Evolutionary conservation across 2,888 invertebrate species (phyloP).

Genomic region (Steinernema carpocapsae): DNA sequence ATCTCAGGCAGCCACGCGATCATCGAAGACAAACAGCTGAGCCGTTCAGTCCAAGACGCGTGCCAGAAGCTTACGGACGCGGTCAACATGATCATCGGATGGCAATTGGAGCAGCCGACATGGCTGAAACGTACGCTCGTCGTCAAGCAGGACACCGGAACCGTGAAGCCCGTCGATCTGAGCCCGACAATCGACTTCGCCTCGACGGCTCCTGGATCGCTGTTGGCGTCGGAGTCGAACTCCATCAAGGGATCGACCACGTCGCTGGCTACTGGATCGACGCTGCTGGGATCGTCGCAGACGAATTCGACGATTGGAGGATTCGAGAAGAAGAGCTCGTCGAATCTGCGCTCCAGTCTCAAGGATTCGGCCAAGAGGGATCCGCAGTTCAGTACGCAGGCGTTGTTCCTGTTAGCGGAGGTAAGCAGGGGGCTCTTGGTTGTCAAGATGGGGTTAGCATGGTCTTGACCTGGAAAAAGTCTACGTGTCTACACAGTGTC

Average conservation of each 20-base stretch:
- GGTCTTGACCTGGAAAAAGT: too few species aligned
- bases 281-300: background rate
- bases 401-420: conserved; percentile 80
- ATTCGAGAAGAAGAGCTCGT: conserved; percentile 56
- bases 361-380: conserved; percentile 62
- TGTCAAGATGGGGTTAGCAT: too few species aligned
- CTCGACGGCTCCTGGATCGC: conserved; percentile 28
- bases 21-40: conserved; percentile 76
- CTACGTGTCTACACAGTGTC: too few species aligned
- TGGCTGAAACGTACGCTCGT: conserved; percentile 75
- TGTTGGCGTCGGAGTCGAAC: conserved; percentile 46
- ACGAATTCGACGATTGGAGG: conserved; percentile 12
- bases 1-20: conserved; percentile 71
- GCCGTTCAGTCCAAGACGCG: conserved; percentile 70
- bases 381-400: conserved; percentile 78
- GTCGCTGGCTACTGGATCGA: conserved; percentile 45
- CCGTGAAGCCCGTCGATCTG: conserved; percentile 39
- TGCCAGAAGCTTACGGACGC: conserved; percentile 78
- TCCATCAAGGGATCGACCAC: conserved; percentile 54
- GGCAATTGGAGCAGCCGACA: conserved; percentile 86
- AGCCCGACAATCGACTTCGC: conserved; percentile 44
- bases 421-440: too few species aligned
- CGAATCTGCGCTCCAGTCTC: conserved; percentile 55
- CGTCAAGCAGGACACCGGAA: conserved; percentile 62
- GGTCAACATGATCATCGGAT: conserved; percentile 83